Evolutionary conservation across 2,113 vertebrate species (phyloP), one percentile per base, ranked within the genome.

Genomic region (Acanthochromis polyacanthus): DNA sequence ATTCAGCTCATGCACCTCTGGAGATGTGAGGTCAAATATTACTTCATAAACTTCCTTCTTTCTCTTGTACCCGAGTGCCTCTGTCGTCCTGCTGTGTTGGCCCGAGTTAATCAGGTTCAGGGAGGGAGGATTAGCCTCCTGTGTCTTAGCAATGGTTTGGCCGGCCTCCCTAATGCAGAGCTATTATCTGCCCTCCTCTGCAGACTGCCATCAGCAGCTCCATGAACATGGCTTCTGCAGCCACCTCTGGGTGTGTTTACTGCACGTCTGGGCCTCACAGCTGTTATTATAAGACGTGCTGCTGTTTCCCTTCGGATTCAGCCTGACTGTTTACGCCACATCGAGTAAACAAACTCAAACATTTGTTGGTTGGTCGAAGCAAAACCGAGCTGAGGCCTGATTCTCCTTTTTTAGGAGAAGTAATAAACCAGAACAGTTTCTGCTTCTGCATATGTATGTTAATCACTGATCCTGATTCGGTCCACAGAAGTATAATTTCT

Each of bases 31-130:
- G 36, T 48, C n/a, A 28, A 11, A 53, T 72, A 51, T 43, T 40
- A 23, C 22, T 48, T n/a, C 16, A 65, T 50, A 23, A 52, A 66
- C 48, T 43, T 79, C 63, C 55, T 11, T 67, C 10, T 71, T 64
- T 62, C 22, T 58, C 22, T 16, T 19, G 20, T 58, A 78, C 55
- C 40, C 61, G 68, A 16, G 16, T 46, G 45, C 45, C 16, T 46
- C 45, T 46, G 46, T 19, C 4, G 46, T 48, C 46, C 57, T 58
- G 89, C 77, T 73, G 81, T 10, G 85, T 82, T 79, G 51, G 69
- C 82, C 60, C 15, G 50, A 48, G 89, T 88, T 93, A 92, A 94
- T 92, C 87, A 50, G 84, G 87, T 89, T 90, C 88, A 92, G 73
- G 62, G 75, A 71, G 71, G 80, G 71, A 55, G 88, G 90, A 93